Base-by-base conservation (phyloP, 1,140 invertebrate genomes). In the Drosophila sproati region DNA sequence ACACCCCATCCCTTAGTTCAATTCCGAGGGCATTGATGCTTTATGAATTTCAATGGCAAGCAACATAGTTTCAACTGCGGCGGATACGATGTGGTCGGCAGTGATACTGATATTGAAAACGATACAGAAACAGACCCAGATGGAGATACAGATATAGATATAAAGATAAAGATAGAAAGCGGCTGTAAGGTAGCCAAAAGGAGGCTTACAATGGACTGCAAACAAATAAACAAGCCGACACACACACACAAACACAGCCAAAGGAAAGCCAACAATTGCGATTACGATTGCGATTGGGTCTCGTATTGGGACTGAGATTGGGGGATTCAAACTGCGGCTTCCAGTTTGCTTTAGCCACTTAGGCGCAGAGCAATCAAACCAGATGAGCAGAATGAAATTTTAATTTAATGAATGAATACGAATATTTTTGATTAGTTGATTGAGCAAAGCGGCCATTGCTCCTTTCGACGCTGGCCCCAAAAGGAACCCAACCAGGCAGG, bases 361-460 rank as follows among this genome's bases (percentile, higher is more conserved):
- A 72, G 83, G 83, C 85, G 60, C 83, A 83, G 69, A 64, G 83
- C 83, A 88, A 88, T 88, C 83, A 89, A 88, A 83, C 52, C 80
- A 83, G 83, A 83, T 89, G 80, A 88, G 83, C 83, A 70, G 85
- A 82, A 88, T 88, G 83, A 88, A 88, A 88, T 89, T 88, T 88
- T 88, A 88, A 88, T 88, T 88, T 88, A 88, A 88, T 88, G 83
- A 88, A 89, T 88, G 85, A 89, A 89, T 83, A 77, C 85, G 73
- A 57, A 83, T 73, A 72, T 72, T 73, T 78, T 83, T 78, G 88
- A 83, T 88, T 89, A 88, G 83, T 88, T 88, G 85, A 88, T 88
- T 89, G 70, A 47, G 69, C 41, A 60, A 74, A 54, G 12, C n/a
- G 28, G 43, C 20, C 10, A 51, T 56, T 66, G 68, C 32, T 20